Evolutionary conservation across 1,140 invertebrate genomes (phyloP).

Genomic region (Wasmannia auropunctata): DNA sequence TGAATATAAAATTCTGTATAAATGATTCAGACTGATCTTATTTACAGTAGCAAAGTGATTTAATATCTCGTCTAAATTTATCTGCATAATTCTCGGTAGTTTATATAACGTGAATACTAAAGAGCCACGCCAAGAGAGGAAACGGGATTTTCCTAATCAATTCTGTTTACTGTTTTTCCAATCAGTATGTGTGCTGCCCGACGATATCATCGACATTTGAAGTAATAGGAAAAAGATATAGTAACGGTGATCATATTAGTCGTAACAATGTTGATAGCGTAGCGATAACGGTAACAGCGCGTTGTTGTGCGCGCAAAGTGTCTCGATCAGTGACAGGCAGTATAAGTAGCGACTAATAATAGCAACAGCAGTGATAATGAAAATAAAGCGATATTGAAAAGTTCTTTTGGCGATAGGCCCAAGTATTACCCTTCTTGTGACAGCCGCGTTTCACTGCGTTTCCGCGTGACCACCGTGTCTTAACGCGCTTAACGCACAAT

Average conservation of each 20-base stretch:
- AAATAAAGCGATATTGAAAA: background rate
- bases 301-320: constrained; percentile 18
- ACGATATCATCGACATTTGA: background rate
- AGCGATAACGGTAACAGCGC: constrained; percentile 43
- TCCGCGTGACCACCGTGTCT: background rate
- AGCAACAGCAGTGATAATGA: background rate
- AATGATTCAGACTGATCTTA: background rate
- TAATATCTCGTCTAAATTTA: constrained; percentile 17
- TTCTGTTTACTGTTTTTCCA: constrained; percentile 16
- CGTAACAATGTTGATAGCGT: constrained; percentile 16
- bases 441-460: background rate
- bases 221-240: background rate
- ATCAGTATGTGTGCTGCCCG: background rate
- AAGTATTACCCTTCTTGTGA: background rate
- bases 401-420: background rate
- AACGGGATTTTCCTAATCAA: background rate
- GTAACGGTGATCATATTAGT: constrained; percentile 36
- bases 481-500: too few relatives aligned
- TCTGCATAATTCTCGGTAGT: background rate
- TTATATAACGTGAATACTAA: constrained; percentile 16
- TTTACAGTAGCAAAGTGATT: background rate
- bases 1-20: background rate
- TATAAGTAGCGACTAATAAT: background rate
- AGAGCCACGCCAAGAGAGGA: background rate
- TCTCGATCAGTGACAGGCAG: constrained; percentile 11